Percentiles rank a stretch among this genome's conserved stretches.
These are phyloP conservation scores for Laticauda laticaudata DNA, from an alignment of 2,113 vertebrate genomes.

Conservation along the genomic window DNA sequence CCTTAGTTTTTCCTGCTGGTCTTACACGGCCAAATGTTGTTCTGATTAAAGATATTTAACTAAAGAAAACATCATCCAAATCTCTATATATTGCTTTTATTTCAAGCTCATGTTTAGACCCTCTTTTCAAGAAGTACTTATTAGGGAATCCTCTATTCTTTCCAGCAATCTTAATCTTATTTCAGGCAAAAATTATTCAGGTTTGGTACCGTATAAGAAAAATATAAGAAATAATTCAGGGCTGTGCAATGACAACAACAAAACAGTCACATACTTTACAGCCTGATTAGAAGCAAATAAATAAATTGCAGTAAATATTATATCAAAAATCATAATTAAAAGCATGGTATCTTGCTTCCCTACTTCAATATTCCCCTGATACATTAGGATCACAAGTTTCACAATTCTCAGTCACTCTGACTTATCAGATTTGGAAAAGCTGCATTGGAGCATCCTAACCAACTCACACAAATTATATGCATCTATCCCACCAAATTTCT, in stretches of 20 bases:
- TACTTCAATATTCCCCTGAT: too few species aligned
- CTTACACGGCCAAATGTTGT: background rate
- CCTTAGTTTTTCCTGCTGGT: background rate
- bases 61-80: background rate
- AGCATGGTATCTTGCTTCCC: constrained; percentile 24
- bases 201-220: background rate
- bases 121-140: background rate
- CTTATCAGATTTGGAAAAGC: too few species aligned
- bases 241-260: background rate
- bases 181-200: background rate
- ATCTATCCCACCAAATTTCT: too few species aligned
- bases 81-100: background rate
- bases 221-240: background rate
- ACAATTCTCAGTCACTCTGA: too few species aligned
- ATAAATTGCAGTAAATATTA: background rate
- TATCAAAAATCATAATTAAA: constrained; percentile 2
- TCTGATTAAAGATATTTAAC: background rate
- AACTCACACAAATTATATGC: too few species aligned
- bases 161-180: background rate
- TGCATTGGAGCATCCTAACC: too few species aligned
- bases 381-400: too few species aligned
- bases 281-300: constrained; percentile 5
- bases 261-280: background rate
- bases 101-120: background rate
- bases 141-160: background rate